Evolutionary conservation across 2,888 invertebrate species (phyloP), one percentile per base, ranked within the genome.

Genomic region (Melieria picta): DNA sequence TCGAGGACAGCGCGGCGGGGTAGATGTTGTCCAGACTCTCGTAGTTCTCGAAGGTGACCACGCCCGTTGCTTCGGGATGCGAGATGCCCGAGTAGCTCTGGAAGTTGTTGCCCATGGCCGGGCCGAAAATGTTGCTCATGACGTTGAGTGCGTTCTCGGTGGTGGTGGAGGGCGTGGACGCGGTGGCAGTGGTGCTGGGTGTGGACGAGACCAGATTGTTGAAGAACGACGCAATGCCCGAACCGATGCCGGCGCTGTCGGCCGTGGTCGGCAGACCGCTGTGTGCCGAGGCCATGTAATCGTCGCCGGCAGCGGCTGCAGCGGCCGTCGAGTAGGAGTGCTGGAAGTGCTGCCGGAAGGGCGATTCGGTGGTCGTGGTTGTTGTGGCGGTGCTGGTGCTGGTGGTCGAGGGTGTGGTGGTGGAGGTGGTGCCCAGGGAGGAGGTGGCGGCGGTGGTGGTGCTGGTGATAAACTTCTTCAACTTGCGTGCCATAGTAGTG

Each of bases 11-110:
- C 13, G 91, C 90, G 74, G 90, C 90, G 56, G 91, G 90, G 79
- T 89, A 90, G 70, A 91, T 84, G 72, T 83, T 88, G 79, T 91
- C 90, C 76, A 91, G 88, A 30, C 89, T 90, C 81, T 91, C 91
- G 75, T 89, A 88, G 72, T 82, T 82, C 73, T 87, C 86, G 52
- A 85, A 80, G 30, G 81, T 77, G 7, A 84, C 76, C 73, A 85
- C 69, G 16, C 80, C 80, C 13, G 78, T 79, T 11, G 82, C 75
- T 71, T 86, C 86, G 13, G 83, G 83, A 68, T 87, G 87, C 46
- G 86, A 85, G 9, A 87, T 74, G 46, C 83, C 86, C 43, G 86
- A 85, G 65, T 82, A 83, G 4, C 86, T 86, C 75, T 86, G 87
- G 77, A 85, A 87, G 74, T 82, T 85, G 50, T 85, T 86, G 76